Base-by-base conservation (phyloP, 2,113 vertebrate genomes). In the Natator depressus region DNA sequence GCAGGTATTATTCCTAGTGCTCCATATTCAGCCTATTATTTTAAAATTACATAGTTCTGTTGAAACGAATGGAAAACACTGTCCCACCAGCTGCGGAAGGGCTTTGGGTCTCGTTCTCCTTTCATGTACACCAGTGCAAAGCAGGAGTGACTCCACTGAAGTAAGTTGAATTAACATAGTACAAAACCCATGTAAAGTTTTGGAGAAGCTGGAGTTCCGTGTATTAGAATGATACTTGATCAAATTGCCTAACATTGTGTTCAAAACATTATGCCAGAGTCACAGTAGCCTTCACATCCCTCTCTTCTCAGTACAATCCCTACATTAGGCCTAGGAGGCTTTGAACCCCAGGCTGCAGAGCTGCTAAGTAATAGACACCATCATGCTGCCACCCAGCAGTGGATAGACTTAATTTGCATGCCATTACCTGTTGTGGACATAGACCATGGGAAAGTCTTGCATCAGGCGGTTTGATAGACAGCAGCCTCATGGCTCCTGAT, bases 361-460 rank as follows among this genome's bases (percentile, higher is more conserved):
- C 11, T 27, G 25, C 12, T 13, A 59, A 29, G 55, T 27, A 27
- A 57, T 5, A 27, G 55, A 57, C 29, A 62, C 12, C 29, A 62
- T 13, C 7, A 62, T 14, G 59, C 59, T 35, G 29, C 59, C 29
- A 62, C 29, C 29, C 29, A 35, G 29, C 13, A 35, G 27, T 14
- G 3, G 27, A 3, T 5, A 62, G 12, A 7, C 3, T 1, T 35
- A 16, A 3, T 31, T 35, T 62, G 29, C 29, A 35, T 13, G 16
- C 13, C 2, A 31, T 62, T 35, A 31, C 59, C 59, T 62, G 6
- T 62, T 62, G 59, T 62, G 29, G 29, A 31, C 29, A 62, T 62
- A 35, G 29, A 14, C 14, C 13, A 31, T 8, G 59, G 13, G 57
- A 2, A 2, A 59, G 57, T 13, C 27, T 29, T 59, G 57, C 27